phyloP scores from a whole-genome alignment of 2,888 invertebrate genomes.

The Coenonympha arcania region DNA sequence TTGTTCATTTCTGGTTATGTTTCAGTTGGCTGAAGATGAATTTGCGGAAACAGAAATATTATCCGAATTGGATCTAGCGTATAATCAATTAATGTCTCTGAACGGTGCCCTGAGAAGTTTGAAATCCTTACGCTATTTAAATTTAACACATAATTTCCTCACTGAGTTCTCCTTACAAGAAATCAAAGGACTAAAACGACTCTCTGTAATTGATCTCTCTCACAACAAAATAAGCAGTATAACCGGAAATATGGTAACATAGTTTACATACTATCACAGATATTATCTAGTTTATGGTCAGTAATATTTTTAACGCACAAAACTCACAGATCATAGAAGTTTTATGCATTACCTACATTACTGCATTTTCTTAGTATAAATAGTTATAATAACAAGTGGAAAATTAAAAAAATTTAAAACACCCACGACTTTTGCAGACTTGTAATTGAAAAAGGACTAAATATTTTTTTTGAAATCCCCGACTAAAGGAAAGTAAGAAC shows the following conservation, averaged over 20 bases:
- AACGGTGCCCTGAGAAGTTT: slow-evolving; percentile 83
- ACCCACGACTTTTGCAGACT: too few relatives aligned
- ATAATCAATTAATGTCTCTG: slow-evolving; percentile 80
- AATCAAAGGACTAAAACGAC: slow-evolving; percentile 80
- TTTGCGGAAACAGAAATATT: slow-evolving; percentile 81
- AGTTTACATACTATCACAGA: not conserved
- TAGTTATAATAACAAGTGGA: too few relatives aligned
- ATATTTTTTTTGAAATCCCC: too few relatives aligned
- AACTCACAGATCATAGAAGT: too few relatives aligned
- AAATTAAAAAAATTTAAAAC: too few relatives aligned
- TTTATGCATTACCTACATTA: too few relatives aligned
- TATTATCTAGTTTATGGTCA: not conserved
- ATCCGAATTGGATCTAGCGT: slow-evolving; percentile 80
- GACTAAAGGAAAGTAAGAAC: too few relatives aligned
- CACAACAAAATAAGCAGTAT: slow-evolving; percentile 81
- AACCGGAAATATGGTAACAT: slow-evolving; percentile 76
- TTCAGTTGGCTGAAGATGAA: slow-evolving; percentile 82
- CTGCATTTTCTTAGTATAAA: too few relatives aligned
- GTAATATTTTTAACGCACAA: not conserved
- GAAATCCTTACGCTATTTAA: slow-evolving; percentile 78
- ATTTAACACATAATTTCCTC: slow-evolving; percentile 83
- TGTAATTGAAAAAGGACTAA: too few relatives aligned
- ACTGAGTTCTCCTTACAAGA: slow-evolving; percentile 86
- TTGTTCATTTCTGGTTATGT: too few relatives aligned
- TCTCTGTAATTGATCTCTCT: slow-evolving; percentile 84